phyloP scores from a whole-genome alignment of 2,797 vertebrate genomes.

The Aldrovandia affinis region DNA sequence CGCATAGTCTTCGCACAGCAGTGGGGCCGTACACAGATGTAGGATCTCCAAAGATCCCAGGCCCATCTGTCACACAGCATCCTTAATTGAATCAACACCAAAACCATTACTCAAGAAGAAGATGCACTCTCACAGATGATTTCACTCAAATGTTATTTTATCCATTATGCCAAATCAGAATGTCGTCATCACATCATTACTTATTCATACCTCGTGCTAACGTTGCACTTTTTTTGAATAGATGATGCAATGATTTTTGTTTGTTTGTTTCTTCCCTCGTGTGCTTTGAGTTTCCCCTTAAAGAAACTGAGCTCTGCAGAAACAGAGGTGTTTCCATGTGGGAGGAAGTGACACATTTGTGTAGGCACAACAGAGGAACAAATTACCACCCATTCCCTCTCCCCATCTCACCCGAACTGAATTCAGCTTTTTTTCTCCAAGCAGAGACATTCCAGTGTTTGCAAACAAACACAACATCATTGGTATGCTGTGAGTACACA shows the following conservation, averaged over 20 bases:
- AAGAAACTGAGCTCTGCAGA: not conserved
- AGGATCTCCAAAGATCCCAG: not conserved
- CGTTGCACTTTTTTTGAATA: conserved; percentile 4
- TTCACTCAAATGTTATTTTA: conserved; percentile 9
- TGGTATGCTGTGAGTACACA: no score
- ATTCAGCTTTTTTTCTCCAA: not conserved
- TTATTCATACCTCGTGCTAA: not conserved
- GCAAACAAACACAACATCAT: not conserved
- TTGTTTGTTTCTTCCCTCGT: not conserved
- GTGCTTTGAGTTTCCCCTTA: not conserved
- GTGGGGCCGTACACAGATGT: not conserved
- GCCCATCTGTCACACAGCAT: not conserved
- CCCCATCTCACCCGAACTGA: no score
- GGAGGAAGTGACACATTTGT: not conserved
- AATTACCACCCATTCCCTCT: no score
- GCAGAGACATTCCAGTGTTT: not conserved
- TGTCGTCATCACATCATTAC: not conserved
- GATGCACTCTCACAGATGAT: not conserved
- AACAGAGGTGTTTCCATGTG: not conserved
- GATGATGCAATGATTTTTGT: not conserved
- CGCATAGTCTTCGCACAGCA: not conserved
- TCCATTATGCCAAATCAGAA: conserved; percentile 10
- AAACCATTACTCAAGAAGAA: not conserved
- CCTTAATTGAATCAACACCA: not conserved
- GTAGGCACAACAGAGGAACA: not conserved